phyloP scores from a whole-genome alignment of 2,113 vertebrate species.

The Panurus biarmicus region DNA sequence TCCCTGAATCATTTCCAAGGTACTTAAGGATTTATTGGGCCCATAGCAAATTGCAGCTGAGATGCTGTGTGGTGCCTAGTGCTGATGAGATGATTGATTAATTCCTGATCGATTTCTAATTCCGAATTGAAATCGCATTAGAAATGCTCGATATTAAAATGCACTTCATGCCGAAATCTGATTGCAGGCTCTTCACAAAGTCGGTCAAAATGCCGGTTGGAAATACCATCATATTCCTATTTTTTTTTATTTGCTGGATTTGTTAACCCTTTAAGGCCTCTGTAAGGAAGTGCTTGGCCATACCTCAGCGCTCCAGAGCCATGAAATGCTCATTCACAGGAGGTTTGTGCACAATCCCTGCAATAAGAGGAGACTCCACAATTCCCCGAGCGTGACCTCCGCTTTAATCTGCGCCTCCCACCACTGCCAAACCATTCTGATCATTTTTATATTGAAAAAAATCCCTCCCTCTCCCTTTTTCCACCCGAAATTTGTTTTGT shows the following conservation, averaged over 20 bases:
- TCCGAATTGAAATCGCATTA: not conserved
- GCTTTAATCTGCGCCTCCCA: not conserved
- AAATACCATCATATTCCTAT: not conserved
- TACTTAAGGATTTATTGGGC: constrained; percentile 26
- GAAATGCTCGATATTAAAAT: constrained; percentile 9
- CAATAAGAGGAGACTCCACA: not conserved
- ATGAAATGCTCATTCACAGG: not conserved
- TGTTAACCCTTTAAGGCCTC: constrained; percentile 36
- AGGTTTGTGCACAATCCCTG: not conserved
- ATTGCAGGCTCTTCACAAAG: not conserved
- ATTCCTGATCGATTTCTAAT: constrained; percentile 57
- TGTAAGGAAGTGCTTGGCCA: not conserved
- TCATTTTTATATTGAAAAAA: not conserved
- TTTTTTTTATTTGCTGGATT: not conserved
- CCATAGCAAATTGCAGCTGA: constrained; percentile 14
- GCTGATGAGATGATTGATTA: constrained; percentile 36
- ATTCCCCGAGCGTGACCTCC: not conserved
- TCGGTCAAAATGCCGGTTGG: not conserved
- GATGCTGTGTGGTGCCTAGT: not conserved
- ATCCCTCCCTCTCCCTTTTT: not conserved
- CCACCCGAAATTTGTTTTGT: not conserved
- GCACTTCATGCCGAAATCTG: not conserved
- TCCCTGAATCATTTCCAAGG: constrained; percentile 26
- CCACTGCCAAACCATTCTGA: accelerated
- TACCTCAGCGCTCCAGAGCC: not conserved